Conservation (phyloP, 2,888 invertebrate species). For the Xestia rhomboidea region DNA sequence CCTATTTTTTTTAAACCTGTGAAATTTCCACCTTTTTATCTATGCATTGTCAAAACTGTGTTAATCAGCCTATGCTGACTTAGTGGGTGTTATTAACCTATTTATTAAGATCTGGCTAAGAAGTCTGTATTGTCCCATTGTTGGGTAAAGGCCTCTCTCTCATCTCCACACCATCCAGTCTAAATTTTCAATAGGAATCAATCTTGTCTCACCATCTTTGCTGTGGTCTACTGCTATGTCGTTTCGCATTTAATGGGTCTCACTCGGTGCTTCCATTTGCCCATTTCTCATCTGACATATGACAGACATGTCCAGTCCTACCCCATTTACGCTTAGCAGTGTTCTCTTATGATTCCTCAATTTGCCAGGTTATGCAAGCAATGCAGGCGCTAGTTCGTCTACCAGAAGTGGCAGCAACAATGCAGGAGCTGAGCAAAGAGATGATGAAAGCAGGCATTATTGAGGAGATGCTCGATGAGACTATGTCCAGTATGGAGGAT, state of each 20-base stretch:
- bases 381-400: slow-evolving; percentile 98
- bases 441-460: slow-evolving; percentile 99
- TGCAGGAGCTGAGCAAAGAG: slow-evolving; percentile 99
- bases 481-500: slow-evolving; percentile 97
- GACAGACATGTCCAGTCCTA: not conserved
- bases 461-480: slow-evolving; percentile 99
- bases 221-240: not conserved
- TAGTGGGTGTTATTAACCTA: not conserved
- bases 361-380: slow-evolving; percentile 95
- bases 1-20: not conserved
- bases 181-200: not conserved
- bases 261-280: not conserved
- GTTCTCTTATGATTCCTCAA: not conserved
- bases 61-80: not conserved
- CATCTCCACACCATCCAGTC: not conserved
- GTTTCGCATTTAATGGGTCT: not conserved
- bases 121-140: not conserved
- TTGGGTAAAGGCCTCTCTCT: not conserved
- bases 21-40: not conserved
- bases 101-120: not conserved
- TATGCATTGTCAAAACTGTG: not conserved
- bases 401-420: slow-evolving; percentile 98
- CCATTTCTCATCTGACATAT: not conserved
- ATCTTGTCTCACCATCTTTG: not conserved
- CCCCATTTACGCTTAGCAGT: not conserved